Evolutionary conservation across 1,140 invertebrate genomes (phyloP), one percentile per base, ranked within the genome.

Genomic region (Cotesia typhae): DNA sequence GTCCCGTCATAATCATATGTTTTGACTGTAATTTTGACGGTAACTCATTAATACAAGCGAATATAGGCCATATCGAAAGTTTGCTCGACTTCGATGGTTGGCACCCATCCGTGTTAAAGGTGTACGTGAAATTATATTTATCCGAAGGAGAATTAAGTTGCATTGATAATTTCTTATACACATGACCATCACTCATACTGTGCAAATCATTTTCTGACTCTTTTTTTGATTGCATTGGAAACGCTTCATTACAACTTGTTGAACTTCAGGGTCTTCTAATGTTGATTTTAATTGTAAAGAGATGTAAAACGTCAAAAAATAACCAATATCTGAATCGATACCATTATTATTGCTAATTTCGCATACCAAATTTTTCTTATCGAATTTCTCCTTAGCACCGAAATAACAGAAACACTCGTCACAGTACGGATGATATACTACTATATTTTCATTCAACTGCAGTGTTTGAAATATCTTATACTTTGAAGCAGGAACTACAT

Each of bases 61-160:
- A 28, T 28, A 28, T 28, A 28, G 28, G 28, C 28, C 28, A 28
- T 28, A 28, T 28, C 28, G 28, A 28, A 28, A 28, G 28, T 28
- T 28, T 28, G 28, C 28, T 28, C 28, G 28, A 28, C 35, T 75
- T 70, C 4, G 71, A 38, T 9, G 68, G 65, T 75, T 74, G 68
- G 35, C 75, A 77, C 1, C 71, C 73, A 59, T 77, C 73, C 0
- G 71, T 75, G 38, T 73, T 77, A 37, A 75, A 73, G 37, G 57
- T 64, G 17, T 77, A 77, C 0, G 64, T 71, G 1, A 77, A 73
- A 63, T 77, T 59, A 52, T 52, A 52, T 52, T 10, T 7, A 52
- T 52, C n/a, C 7, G 7, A 10, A 10, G n/a, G n/a, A 10, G 47
- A n/a, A 10, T 52, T 52, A 10, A 10, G 7, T 52, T 52, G n/a